A percentile compares a stretch with the other conserved stretches of the same genome.
Evolutionary conservation across 2,888 invertebrate genomes (phyloP).

Genomic region (Standfussiana lucernea): DNA sequence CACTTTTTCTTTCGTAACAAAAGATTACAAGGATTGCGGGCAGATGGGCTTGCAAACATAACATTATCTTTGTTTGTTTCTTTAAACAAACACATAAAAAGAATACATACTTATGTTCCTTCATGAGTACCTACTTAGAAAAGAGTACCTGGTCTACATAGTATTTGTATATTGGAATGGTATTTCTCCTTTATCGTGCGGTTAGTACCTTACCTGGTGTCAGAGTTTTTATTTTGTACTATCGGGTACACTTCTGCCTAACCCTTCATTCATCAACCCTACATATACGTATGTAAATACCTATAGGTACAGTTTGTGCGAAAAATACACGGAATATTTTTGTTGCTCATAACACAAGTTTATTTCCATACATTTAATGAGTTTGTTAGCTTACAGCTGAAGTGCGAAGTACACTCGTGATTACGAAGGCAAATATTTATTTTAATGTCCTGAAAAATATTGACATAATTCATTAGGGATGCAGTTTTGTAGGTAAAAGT

Average conservation of each 20-base stretch:
- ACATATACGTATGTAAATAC: too few species aligned
- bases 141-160: too few species aligned
- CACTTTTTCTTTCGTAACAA: conserved; percentile 77
- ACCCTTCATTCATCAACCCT: too few species aligned
- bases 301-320: neutral
- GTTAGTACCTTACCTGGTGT: too few species aligned
- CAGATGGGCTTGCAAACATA: conserved; percentile 72
- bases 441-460: conserved; percentile 40
- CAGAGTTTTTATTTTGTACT: too few species aligned
- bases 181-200: too few species aligned
- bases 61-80: conserved; percentile 67
- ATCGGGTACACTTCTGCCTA: too few species aligned
- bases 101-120: conserved; percentile 17
- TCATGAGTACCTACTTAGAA: neutral
- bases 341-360: conserved; percentile 8
- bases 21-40: conserved; percentile 72
- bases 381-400: conserved; percentile 20
- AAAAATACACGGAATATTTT: neutral
- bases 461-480: conserved; percentile 36
- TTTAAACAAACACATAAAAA: conserved; percentile 31
- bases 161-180: too few species aligned
- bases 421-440: conserved; percentile 43
- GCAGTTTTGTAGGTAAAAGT: conserved; percentile 43
- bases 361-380: conserved; percentile 24
- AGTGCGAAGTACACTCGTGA: conserved; percentile 22